A percentile compares a stretch with the other conserved stretches of the same genome.
Conservation (phyloP, 2,113 vertebrate genomes). For the Corythornis cristatus region DNA sequence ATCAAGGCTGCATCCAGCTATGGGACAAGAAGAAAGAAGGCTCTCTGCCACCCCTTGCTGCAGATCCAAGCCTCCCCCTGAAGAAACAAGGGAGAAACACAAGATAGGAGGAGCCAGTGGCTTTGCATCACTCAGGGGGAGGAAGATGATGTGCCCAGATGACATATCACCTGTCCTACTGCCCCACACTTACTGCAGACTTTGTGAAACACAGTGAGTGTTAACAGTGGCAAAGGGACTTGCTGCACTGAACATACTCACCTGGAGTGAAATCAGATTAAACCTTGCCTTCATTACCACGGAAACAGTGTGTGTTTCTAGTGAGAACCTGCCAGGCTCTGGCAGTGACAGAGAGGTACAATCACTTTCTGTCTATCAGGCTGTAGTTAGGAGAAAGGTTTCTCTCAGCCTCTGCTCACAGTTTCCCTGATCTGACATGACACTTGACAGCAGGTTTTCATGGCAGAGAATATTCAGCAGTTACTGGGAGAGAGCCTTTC, state of each 20-base stretch:
- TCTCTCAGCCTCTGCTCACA: not conserved
- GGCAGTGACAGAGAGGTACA: not conserved
- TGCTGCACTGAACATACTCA: not conserved
- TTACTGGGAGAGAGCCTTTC: not conserved
- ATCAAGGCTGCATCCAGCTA: not conserved
- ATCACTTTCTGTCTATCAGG: not conserved
- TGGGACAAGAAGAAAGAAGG: not conserved
- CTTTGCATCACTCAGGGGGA: fast-evolving
- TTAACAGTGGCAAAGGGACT: not conserved
- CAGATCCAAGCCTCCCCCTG: not conserved
- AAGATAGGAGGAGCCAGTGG: not conserved
- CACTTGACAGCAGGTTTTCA: constrained; percentile 31
- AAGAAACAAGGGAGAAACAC: not conserved
- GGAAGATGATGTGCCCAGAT: not conserved
- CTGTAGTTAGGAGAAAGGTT: not conserved
- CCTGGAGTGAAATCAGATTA: not conserved
- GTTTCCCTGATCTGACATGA: not conserved
- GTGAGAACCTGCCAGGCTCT: not conserved
- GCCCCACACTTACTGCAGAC: not conserved
- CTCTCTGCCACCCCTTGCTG: not conserved
- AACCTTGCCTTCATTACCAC: not conserved
- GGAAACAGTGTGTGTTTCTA: not conserved
- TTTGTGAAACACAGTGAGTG: not conserved
- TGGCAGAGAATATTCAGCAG: not conserved
- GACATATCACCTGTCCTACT: not conserved